Percentiles rank a stretch among this genome's conserved stretches.
These are phyloP conservation scores for Stegana nigrithorax DNA, from an alignment of 2,888 invertebrate species.

Conservation along the genomic window DNA sequence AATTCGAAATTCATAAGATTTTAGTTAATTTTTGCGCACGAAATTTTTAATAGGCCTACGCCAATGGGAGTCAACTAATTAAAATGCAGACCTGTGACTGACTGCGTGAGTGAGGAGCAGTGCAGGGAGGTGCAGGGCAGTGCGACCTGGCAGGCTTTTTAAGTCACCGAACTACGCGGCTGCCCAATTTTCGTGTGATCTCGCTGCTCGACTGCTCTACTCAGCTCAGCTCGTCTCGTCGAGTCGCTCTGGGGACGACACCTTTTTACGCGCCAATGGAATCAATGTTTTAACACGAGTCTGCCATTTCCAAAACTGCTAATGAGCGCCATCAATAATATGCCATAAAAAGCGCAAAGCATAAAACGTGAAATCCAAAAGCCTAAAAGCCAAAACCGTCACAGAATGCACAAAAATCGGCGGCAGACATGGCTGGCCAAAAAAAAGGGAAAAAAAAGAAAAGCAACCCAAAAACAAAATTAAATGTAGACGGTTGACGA, in stretches of 20 bases:
- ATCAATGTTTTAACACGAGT: slow-evolving; percentile 61
- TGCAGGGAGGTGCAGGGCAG: too few relatives aligned
- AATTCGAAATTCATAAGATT: slow-evolving; percentile 10
- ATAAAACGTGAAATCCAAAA: too few relatives aligned
- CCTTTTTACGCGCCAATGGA: slow-evolving; percentile 61
- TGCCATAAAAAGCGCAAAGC: too few relatives aligned
- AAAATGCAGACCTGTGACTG: too few relatives aligned
- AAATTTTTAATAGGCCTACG: slow-evolving; percentile 29
- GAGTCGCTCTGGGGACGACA: slow-evolving; percentile 39
- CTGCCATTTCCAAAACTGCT: slow-evolving; percentile 51
- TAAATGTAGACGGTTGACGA: neutral
- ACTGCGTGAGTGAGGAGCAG: too few relatives aligned
- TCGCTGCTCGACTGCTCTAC: too few relatives aligned
- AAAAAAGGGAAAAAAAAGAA: neutral
- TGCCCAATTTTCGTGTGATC: neutral
- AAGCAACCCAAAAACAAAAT: slow-evolving; percentile 34
- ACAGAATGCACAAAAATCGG: slow-evolving; percentile 37
- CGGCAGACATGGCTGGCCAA: too few relatives aligned
- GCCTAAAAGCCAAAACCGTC: too few relatives aligned
- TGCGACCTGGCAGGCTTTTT: too few relatives aligned
- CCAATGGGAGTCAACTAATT: too few relatives aligned
- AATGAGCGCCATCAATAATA: slow-evolving; percentile 28
- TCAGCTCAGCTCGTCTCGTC: slow-evolving; percentile 1
- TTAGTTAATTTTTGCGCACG: slow-evolving; percentile 5
- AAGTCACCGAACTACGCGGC: slow-evolving; percentile 18